These are phyloP conservation scores for Anorthoa munda DNA, from an alignment of 2,888 invertebrate species.

Conservation along the genomic window DNA sequence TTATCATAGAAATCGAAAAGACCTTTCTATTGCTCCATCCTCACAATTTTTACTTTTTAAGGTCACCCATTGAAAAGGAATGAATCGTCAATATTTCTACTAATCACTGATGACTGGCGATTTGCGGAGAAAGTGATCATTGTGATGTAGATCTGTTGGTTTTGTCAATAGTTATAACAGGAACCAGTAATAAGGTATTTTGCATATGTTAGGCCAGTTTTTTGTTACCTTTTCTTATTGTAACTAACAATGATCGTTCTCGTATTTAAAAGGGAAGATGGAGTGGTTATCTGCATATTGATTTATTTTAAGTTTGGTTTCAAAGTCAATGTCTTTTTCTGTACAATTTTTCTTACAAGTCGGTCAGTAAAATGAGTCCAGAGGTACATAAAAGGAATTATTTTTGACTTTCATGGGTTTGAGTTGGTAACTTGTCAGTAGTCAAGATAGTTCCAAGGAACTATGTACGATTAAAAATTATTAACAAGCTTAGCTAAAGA, in stretches of 20 bases:
- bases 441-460: too few species aligned
- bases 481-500: too few species aligned
- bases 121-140: constrained; percentile 60
- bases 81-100: constrained; percentile 58
- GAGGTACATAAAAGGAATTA: too few species aligned
- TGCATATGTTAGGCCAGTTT: constrained; percentile 1
- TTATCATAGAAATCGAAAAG: constrained; percentile 55
- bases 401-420: neutral
- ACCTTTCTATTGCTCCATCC: constrained; percentile 33
- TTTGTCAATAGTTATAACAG: constrained; percentile 34
- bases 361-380: neutral
- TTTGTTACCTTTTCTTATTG: neutral
- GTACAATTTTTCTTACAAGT: neutral
- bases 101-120: constrained; percentile 51
- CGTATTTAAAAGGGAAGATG: neutral
- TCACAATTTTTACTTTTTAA: constrained; percentile 48
- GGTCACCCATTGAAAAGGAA: constrained; percentile 56
- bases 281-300: neutral
- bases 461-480: too few species aligned
- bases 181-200: constrained; percentile 30
- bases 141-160: constrained; percentile 53
- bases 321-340: neutral
- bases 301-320: neutral
- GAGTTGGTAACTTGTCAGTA: too few species aligned
- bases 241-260: too few species aligned